Conservation (phyloP, 1,140 invertebrate genomes). For the Eumeta japonica region DNA sequence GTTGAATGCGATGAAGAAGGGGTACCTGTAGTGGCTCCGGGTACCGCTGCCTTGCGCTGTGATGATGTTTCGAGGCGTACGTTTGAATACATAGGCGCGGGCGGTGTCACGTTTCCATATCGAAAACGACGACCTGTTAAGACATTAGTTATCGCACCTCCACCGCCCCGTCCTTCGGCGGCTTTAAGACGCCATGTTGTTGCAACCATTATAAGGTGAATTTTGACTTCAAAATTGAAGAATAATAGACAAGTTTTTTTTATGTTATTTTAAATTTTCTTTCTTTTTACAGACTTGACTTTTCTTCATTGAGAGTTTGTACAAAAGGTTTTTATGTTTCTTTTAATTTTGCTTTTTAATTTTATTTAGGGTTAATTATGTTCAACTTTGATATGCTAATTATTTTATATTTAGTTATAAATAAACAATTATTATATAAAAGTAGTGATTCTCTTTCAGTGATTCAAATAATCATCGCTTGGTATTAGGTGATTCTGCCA, state of each 20-base stretch:
- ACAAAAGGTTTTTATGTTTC: slow-evolving; percentile 9
- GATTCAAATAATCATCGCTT: slow-evolving; percentile 91
- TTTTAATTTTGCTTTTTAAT: slow-evolving; percentile 11
- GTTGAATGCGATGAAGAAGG: slow-evolving; percentile 73
- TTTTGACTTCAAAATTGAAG: slow-evolving; percentile 1
- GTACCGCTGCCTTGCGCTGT: slow-evolving; percentile 6
- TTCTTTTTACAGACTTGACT: too few species aligned
- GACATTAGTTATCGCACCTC: slow-evolving; percentile 43
- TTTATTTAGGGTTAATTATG: slow-evolving; percentile 7
- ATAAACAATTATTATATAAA: slow-evolving; percentile 1
- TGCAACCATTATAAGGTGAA: slow-evolving; percentile 43
- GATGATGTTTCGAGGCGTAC: slow-evolving; percentile 35
- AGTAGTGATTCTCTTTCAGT: slow-evolving; percentile 49
- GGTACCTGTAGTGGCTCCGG: slow-evolving; percentile 9
- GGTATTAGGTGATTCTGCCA: slow-evolving; percentile 85
- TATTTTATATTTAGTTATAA: background rate
- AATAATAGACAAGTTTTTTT: background rate
- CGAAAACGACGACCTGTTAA: slow-evolving; percentile 44
- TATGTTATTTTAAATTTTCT: slow-evolving; percentile 8
- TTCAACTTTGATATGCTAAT: slow-evolving; percentile 7
- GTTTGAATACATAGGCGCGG: slow-evolving; percentile 40
- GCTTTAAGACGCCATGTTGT: slow-evolving; percentile 41
- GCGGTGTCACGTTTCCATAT: slow-evolving; percentile 45
- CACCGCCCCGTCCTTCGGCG: slow-evolving; percentile 40
- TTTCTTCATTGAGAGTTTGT: too few species aligned